Evolutionary conservation across 2,113 vertebrate species (phyloP).

Genomic region (Chlorocebus sabaeus): DNA sequence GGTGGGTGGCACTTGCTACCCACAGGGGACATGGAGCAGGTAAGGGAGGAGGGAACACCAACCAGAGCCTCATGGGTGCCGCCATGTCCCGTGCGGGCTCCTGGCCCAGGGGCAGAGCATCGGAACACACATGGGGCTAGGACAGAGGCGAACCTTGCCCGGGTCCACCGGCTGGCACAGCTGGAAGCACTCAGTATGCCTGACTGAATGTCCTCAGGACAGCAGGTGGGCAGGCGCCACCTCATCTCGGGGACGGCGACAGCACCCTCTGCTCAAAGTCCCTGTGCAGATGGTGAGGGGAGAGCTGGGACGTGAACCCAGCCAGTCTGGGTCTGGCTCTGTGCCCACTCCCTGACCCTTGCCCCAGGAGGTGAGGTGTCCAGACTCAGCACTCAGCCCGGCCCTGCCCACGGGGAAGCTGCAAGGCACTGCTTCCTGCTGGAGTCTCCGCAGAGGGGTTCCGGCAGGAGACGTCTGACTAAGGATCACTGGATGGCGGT

Average conservation of each 20-base stretch:
- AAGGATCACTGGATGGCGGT: background rate
- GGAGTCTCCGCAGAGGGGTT: background rate
- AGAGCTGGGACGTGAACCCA: background rate
- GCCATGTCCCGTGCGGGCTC: fast-evolving
- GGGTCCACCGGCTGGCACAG: background rate
- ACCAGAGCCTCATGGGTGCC: background rate
- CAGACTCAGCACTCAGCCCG: background rate
- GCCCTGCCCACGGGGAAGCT: background rate
- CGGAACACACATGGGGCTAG: background rate
- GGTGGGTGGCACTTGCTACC: background rate
- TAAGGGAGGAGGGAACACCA: no score
- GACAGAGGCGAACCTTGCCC: background rate
- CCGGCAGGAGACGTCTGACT: no score
- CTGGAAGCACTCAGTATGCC: no score
- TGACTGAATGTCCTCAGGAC: background rate
- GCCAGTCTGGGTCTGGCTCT: background rate
- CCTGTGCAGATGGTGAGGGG: background rate
- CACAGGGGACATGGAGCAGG: background rate
- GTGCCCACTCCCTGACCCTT: background rate
- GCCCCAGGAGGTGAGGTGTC: background rate
- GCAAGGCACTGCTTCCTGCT: background rate
- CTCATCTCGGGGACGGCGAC: background rate
- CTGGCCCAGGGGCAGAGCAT: background rate
- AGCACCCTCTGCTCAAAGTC: background rate
- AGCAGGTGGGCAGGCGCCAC: background rate